phyloP scores from a whole-genome alignment of 2,113 vertebrate species.

The Tragelaphus buxtoni region DNA sequence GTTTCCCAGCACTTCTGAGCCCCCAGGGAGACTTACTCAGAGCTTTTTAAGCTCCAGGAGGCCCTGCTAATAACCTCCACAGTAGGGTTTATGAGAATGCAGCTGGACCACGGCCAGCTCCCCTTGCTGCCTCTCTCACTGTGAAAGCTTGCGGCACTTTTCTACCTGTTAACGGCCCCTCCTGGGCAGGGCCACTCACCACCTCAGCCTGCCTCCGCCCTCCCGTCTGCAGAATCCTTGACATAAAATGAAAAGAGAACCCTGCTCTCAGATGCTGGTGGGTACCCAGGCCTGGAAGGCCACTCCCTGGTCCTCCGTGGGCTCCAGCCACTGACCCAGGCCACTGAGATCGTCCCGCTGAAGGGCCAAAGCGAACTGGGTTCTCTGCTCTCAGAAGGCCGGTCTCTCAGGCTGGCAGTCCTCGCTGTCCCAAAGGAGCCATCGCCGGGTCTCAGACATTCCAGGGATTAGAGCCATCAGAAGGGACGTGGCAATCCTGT shows the following conservation, averaged over 20 bases:
- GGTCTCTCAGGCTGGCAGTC: not conserved
- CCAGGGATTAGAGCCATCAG: not conserved
- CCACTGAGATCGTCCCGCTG: not conserved
- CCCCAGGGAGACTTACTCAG: not conserved
- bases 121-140: not conserved
- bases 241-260: not conserved
- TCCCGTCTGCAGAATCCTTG: not conserved
- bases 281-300: not conserved
- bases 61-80: not conserved
- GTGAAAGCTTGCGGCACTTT: not conserved
- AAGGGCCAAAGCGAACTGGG: not conserved
- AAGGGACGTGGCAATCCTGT: not conserved
- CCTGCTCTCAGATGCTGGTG: too few species aligned
- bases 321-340: fast-evolving
- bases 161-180: not conserved
- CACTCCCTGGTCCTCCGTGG: not conserved
- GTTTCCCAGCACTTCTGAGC: not conserved
- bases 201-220: fast-evolving
- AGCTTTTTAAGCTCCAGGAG: not conserved
- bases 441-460: not conserved
- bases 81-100: not conserved
- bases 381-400: not conserved
- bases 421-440: not conserved
- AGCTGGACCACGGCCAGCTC: not conserved
- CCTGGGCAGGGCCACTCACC: not conserved